phyloP scores from a whole-genome alignment of 2,113 vertebrate species.

The Apodemus speciosus region DNA sequence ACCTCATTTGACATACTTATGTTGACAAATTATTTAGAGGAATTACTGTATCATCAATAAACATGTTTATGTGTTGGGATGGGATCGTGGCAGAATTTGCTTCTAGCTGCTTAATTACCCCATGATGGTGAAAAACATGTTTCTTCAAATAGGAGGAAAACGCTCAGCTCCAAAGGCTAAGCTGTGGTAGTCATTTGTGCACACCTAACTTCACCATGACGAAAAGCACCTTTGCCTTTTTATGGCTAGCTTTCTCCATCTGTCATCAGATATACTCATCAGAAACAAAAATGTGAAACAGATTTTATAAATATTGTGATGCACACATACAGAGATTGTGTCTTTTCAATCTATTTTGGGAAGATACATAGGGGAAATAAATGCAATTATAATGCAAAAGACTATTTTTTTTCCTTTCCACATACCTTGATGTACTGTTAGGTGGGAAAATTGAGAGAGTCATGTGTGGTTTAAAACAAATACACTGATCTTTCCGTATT shows the following conservation, averaged over 20 bases:
- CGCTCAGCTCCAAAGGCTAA: constrained; percentile 68
- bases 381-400: constrained; percentile 72
- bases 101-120: constrained; percentile 72
- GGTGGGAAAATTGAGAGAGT: constrained; percentile 75
- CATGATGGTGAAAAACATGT: constrained; percentile 58
- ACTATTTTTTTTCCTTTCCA: constrained; percentile 74
- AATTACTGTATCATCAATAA: constrained; percentile 73
- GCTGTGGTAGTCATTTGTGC: constrained; percentile 61
- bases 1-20: constrained; percentile 69
- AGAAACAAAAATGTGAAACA: constrained; percentile 63
- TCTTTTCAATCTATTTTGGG: constrained; percentile 42
- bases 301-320: constrained; percentile 61
- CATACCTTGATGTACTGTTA: constrained; percentile 66
- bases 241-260: constrained; percentile 56
- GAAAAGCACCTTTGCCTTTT: constrained; percentile 63
- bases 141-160: constrained; percentile 44
- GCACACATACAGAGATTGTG: constrained; percentile 60
- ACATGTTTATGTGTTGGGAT: constrained; percentile 50
- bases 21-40: constrained; percentile 74
- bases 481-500: constrained; percentile 72
- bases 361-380: constrained; percentile 52
- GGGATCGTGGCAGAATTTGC: constrained; percentile 58
- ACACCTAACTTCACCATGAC: constrained; percentile 60
- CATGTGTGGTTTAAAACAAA: constrained; percentile 64
- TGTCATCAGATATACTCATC: constrained; percentile 56